Base-by-base conservation (phyloP, 2,888 invertebrate species). In the Lepidonotus clava region DNA sequence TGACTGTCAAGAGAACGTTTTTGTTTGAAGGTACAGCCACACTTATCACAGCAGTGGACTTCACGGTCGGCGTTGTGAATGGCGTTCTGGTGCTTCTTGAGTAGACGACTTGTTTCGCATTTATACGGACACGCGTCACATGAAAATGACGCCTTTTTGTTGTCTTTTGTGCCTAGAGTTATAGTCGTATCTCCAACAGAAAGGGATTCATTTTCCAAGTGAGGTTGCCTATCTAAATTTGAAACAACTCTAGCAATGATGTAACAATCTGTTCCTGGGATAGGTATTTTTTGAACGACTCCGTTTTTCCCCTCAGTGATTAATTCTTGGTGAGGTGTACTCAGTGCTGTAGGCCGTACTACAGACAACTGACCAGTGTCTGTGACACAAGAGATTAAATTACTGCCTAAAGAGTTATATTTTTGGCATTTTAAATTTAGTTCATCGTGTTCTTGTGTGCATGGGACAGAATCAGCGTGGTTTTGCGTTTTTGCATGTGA, bases 231-330 rank as follows among this genome's bases (percentile, higher is more conserved):
- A n/a, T n/a, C n/a, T n/a, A n/a, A n/a, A n/a, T n/a, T n/a, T n/a
- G n/a, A n/a, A n/a, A n/a, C 51, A 14, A 51, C 51, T 51, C 21
- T n/a, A 6, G 66, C n/a, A n/a, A 66, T n/a, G 6, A 66, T n/a
- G n/a, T 66, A 66, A n/a, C 66, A 66, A 8, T 66, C 66, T 66
- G 66, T 66, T 8, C 66, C 66, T 6, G 66, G 66, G n/a, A 66
- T 28, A n/a, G 66, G 66, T 8, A 66, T 66, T 24, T 66, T n/a
- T n/a, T 66, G 66, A 28, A 66, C 24, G 24, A 66, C 24, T 8
- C 66, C 66, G 6, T 66, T n/a, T 66, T 66, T 21, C 8, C 11
- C 11, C n/a, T 66, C 28, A 8, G 24, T 66, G 18, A 46, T 46
- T 18, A 46, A 8, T 18, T 46, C 46, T 46, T 46, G n/a, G 51